Base-by-base conservation (phyloP, 2,113 vertebrate genomes). In the Phylloscopus trochilus region DNA sequence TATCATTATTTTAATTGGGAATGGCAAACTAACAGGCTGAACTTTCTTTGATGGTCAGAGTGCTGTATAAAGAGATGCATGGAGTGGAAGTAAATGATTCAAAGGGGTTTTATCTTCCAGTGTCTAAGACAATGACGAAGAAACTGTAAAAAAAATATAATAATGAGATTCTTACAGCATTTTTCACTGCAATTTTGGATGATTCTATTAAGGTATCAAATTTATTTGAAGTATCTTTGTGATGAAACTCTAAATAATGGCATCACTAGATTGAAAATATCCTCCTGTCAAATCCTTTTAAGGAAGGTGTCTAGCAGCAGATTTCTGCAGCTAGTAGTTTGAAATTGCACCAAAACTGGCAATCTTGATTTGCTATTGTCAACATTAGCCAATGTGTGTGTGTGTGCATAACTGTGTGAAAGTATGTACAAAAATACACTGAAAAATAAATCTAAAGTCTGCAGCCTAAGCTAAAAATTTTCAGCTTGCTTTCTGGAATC, bases 401-500 rank as follows among this genome's bases (percentile, higher is more conserved):
- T 58, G 13, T 62, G 46, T 20, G 47, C 44, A 3, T n/a, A 74
- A 58, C 24, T 81, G 7, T 37, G 18, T 47, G 60, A 90, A 89
- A 75, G 20, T 6, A 60, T 62, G 46, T 18, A 69, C 20, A 76
- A 89, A 81, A 89, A 73, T 49, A 59, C 46, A 37, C 41, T 47
- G 49, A 69, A 94, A 93, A 95, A 91, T 39, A 82, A 85, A 92
- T 59, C 44, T 44, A 74, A 74, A 60, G 89, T 83, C 67, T 92
- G 78, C 83, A 93, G 82, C 31, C 33, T 63, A 69, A 86, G 55
- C 78, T 55, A 56, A 84, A 90, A 52, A 87, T 96, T 92, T 92
- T 89, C 58, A 87, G 53, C 33, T 89, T 2, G 3, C 66, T 83
- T 92, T 92, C 89, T 86, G 84, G 77, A 89, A 92, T 60, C 27